Evolutionary conservation across 2,113 vertebrate genomes (phyloP).

Genomic region (Daboia siamensis): DNA sequence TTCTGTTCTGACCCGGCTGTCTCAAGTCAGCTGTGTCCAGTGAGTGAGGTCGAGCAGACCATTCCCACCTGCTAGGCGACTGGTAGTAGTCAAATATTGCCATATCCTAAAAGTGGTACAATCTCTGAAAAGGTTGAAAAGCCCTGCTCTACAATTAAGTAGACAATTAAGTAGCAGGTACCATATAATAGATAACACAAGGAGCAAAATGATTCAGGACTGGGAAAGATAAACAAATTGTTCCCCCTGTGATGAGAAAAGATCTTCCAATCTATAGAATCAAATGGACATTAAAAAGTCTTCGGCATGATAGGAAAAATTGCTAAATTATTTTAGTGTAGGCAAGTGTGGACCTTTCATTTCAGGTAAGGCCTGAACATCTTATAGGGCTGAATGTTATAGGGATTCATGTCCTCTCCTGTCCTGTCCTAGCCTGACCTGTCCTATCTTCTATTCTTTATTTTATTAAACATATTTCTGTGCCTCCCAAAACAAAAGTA

Average conservation of each 20-base stretch:
- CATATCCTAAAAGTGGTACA: too few species aligned
- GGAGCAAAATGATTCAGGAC: neutral
- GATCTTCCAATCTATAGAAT: neutral
- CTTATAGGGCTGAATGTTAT: neutral
- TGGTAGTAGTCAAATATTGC: too few species aligned
- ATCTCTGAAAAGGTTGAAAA: too few species aligned
- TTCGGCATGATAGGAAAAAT: neutral
- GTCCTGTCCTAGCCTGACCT: too few species aligned
- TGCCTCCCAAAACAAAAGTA: neutral
- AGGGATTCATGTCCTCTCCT: neutral
- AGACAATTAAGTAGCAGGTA: neutral
- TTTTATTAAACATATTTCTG: neutral
- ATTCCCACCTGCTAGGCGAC: too few species aligned
- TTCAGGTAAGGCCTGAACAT: neutral
- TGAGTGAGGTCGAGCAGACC: too few species aligned
- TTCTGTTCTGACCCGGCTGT: too few species aligned
- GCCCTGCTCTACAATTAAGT: neutral
- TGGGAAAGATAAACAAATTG: neutral
- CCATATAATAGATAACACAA: neutral
- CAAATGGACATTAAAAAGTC: neutral
- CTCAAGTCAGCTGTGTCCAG: too few species aligned
- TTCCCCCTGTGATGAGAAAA: neutral
- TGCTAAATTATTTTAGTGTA: neutral
- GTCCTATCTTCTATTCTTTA: neutral
- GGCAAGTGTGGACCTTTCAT: neutral